Conservation (phyloP, 2,113 vertebrate genomes). For the Trichomycterus rosablanca region DNA sequence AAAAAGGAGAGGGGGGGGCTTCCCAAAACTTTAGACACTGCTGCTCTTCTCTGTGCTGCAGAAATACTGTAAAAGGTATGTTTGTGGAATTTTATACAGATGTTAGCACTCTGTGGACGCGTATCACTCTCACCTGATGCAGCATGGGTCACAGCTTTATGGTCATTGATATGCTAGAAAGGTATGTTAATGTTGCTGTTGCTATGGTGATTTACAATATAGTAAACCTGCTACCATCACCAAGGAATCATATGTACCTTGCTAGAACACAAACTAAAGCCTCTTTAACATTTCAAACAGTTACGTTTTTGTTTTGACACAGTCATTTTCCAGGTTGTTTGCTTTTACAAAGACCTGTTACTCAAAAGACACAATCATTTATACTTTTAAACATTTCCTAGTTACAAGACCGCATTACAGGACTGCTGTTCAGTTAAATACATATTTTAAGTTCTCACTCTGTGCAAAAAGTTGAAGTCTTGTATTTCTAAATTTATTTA, state of each 20-base stretch:
- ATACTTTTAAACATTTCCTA: too few relatives aligned
- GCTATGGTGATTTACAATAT: conserved; percentile 42
- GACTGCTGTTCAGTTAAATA: too few relatives aligned
- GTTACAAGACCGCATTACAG: too few relatives aligned
- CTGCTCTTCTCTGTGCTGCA: conserved; percentile 50
- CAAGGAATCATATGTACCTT: conserved; percentile 34
- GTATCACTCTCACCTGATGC: conserved; percentile 43
- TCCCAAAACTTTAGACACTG: conserved; percentile 50
- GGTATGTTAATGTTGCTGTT: conserved; percentile 29
- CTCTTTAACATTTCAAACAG: too few relatives aligned
- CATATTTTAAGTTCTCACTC: too few relatives aligned
- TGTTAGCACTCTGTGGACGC: conserved; percentile 20
- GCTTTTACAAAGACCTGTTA: too few relatives aligned
- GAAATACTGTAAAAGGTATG: conserved; percentile 10
- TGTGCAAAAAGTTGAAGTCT: too few relatives aligned
- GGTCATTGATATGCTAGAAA: conserved; percentile 31
- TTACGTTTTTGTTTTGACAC: too few relatives aligned
- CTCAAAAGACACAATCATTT: too few relatives aligned
- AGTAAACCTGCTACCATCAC: conserved; percentile 23
- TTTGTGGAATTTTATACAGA: conserved; percentile 8
- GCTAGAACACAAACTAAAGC: too few relatives aligned
- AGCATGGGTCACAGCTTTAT: conserved; percentile 22
- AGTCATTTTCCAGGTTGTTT: too few relatives aligned
- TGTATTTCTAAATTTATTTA: too few relatives aligned
- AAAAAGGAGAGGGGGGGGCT: conserved; percentile 4